A percentile compares a stretch with the other conserved stretches of the same genome.
phyloP scores from a whole-genome alignment of 35 echinoderm and acorn worm genomes.

The Heliocidaris erythrogramma region DNA sequence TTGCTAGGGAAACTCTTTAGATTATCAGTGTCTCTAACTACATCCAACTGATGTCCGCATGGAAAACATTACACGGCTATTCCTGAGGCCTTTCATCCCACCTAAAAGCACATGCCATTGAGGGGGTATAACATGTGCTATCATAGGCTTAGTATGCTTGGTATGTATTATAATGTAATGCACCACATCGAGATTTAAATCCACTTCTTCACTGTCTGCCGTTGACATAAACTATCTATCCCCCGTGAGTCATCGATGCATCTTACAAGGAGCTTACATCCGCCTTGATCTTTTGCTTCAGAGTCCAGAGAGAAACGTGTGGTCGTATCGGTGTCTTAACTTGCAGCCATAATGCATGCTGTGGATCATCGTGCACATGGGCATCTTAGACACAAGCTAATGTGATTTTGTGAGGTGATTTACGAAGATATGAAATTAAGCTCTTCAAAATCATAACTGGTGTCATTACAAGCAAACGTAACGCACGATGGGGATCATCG shows the following conservation, averaged over 20 bases:
- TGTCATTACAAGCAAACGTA: neutral
- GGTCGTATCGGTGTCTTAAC: neutral
- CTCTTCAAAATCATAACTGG: neutral
- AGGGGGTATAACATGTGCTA: neutral
- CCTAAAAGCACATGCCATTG: neutral
- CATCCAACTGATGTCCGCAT: neutral
- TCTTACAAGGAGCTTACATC: neutral
- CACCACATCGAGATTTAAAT: constrained; percentile 9
- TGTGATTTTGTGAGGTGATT: neutral
- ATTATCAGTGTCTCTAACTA: neutral
- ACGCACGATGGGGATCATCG: neutral
- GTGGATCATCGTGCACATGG: neutral
- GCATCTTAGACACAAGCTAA: neutral
- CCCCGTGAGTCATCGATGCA: neutral
- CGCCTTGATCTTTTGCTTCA: neutral
- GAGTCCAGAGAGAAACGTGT: neutral
- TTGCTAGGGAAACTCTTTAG: neutral
- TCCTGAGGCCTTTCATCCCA: neutral
- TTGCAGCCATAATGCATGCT: neutral
- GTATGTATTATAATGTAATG: neutral
- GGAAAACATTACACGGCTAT: neutral
- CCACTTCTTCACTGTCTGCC: neutral
- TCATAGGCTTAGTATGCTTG: neutral
- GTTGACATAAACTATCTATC: neutral
- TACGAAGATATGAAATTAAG: neutral